phyloP scores from a whole-genome alignment of 2,797 vertebrate species.

The Austrolebias charrua region DNA sequence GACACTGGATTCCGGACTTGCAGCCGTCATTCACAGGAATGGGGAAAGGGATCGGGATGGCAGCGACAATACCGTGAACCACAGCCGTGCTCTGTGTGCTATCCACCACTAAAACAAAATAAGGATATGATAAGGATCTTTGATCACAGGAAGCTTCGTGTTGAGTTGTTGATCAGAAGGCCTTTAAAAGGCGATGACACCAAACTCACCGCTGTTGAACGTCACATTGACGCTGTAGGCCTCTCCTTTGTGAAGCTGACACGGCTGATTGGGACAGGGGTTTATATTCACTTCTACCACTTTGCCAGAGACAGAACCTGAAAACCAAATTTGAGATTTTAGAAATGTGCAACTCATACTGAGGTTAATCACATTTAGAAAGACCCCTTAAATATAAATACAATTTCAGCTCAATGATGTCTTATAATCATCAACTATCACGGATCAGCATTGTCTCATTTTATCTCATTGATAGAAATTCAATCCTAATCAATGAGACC shows the following conservation, averaged over 20 bases:
- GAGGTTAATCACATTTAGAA: too few relatives aligned
- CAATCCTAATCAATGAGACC: neutral
- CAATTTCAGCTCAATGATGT: neutral
- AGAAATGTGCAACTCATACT: too few relatives aligned
- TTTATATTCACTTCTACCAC: constrained; percentile 82
- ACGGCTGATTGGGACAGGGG: constrained; percentile 88
- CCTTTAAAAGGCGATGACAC: neutral
- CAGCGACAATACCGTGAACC: constrained; percentile 88
- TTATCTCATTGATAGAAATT: neutral
- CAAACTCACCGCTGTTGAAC: constrained; percentile 86
- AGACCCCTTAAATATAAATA: too few relatives aligned
- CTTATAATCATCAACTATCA: neutral
- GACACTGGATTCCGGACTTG: constrained; percentile 90
- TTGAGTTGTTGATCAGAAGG: too few relatives aligned
- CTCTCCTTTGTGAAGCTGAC: constrained; percentile 85
- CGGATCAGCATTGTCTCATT: neutral
- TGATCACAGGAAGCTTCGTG: neutral
- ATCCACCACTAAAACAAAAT: constrained; percentile 71
- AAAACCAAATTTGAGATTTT: constrained; percentile 3
- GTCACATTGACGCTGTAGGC: constrained; percentile 91
- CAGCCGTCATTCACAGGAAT: constrained; percentile 90
- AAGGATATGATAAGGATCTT: neutral
- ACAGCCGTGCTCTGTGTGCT: constrained; percentile 82
- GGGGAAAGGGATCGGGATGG: constrained; percentile 82
- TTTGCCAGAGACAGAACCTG: constrained; percentile 84